Conservation (phyloP, 1,140 invertebrate species). For the Drosophila grimshawi region DNA sequence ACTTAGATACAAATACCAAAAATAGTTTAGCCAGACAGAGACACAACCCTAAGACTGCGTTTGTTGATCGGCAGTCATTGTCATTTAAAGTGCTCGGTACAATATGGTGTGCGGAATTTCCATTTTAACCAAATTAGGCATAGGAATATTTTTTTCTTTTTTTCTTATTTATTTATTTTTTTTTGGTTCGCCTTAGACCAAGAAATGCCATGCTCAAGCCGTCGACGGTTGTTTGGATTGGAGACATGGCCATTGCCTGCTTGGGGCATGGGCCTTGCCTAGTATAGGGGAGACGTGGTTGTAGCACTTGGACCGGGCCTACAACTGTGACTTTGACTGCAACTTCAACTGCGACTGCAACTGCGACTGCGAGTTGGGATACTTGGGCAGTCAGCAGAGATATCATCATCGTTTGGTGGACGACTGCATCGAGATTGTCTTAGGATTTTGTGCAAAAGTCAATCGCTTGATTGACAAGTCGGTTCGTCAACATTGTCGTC, state of each 20-base stretch:
- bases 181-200: constrained; percentile 55
- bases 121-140: constrained; percentile 81
- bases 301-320: constrained; percentile 10
- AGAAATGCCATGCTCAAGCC: constrained; percentile 33
- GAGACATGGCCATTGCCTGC: constrained; percentile 33
- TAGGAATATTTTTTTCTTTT: constrained; percentile 68
- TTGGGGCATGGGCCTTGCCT: constrained; percentile 9
- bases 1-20: constrained; percentile 63
- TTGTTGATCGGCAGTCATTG: constrained; percentile 49
- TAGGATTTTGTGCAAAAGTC: constrained; percentile 76
- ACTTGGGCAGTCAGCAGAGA: constrained; percentile 52
- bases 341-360: constrained; percentile 14
- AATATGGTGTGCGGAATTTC: constrained; percentile 81
- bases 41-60: constrained; percentile 25
- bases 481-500: constrained; percentile 47
- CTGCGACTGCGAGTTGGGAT: constrained; percentile 3
- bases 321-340: constrained; percentile 11
- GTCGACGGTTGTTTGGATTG: constrained; percentile 27
- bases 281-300: constrained; percentile 12
- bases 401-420: constrained; percentile 67
- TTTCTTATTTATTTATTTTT: constrained; percentile 48
- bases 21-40: constrained; percentile 64
- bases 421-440: constrained; percentile 71
- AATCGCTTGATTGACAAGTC: constrained; percentile 80
- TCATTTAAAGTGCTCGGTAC: constrained; percentile 79